Evolutionary conservation across 2,797 vertebrate species (phyloP), one percentile per base, ranked within the genome.

Genomic region (Distichodus sexfasciatus): DNA sequence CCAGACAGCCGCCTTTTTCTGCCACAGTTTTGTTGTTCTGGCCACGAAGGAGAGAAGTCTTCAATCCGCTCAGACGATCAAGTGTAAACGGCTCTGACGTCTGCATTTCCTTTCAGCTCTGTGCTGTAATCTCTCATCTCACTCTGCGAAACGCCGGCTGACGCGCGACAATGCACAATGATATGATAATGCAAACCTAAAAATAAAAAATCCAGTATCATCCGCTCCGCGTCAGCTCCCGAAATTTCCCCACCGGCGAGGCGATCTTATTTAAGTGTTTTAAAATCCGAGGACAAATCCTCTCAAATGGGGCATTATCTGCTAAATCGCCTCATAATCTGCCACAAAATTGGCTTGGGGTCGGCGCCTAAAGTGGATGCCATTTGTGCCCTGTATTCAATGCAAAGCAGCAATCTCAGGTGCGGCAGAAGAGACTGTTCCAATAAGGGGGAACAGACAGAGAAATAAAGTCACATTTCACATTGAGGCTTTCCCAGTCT

Each of bases 241-340:
- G 71, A 82, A 83, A 53, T 60, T 82, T 85, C 79, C 73, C 66
- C 76, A 62, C 2, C 2, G 60, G 66, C 55, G 59, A 40, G 75
- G 75, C 76, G 28, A 71, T 82, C 74, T 77, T 72, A 75, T 86
- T 80, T 82, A 86, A 90, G 86, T 82, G 84, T 87, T 89, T 86
- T 84, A 82, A 85, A 88, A 86, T 78, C 21, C 80, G 79, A 82
- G 81, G 74, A 80, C 85, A 88, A 88, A 90, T 89, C 89, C 86
- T 78, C 60, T 66, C 79, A 83, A 87, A 90, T 88, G 80, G 63
- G 71, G 82, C 68, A 80, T 85, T 88, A 91, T 89, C 83, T 83
- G 81, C 74, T 79, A 86, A 88, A 90, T 90, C 79, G 79, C 83
- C 79, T 77, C 23, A 69, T 90, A 90, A 91, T 91, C 86, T 87